Percentiles rank a stretch among this genome's conserved stretches.
These are phyloP conservation scores for Dilophus febrilis DNA, from an alignment of 2,888 invertebrate genomes.

Conservation along the genomic window DNA sequence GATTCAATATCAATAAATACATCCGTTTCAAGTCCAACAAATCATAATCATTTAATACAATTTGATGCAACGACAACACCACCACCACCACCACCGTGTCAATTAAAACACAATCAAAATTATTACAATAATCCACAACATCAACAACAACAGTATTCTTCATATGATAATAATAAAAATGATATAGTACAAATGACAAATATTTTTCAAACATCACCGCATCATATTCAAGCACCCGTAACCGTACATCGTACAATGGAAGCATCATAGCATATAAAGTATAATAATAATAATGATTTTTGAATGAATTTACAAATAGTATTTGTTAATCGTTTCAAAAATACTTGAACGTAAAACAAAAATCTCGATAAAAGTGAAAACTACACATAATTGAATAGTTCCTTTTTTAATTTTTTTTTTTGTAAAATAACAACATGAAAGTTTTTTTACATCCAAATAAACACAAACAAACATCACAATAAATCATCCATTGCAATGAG, in stretches of 20 bases:
- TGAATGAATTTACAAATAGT: too few relatives aligned
- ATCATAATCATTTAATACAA: constrained; percentile 13
- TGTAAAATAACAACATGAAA: too few relatives aligned
- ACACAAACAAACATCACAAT: too few relatives aligned
- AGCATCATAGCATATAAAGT: constrained; percentile 30
- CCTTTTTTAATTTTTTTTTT: too few relatives aligned
- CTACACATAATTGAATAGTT: too few relatives aligned
- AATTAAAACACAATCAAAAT: neutral
- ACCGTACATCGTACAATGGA: constrained; percentile 82
- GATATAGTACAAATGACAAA: constrained; percentile 14
- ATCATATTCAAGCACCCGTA: constrained; percentile 67
- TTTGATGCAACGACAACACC: constrained; percentile 1
- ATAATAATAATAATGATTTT: too few relatives aligned
- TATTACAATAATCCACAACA: constrained; percentile 22
- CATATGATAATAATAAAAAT: constrained; percentile 23
- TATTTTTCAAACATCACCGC: constrained; percentile 18
- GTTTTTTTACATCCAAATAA: too few relatives aligned
- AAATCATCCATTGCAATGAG: too few relatives aligned
- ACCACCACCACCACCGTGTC: too few relatives aligned
- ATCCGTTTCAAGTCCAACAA: constrained; percentile 31
- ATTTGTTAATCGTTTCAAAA: too few relatives aligned
- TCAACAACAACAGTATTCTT: constrained; percentile 29
- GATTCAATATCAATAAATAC: constrained; percentile 39
- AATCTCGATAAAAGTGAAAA: too few relatives aligned
- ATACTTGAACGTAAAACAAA: too few relatives aligned